phyloP scores from a whole-genome alignment of 1,140 invertebrate genomes.

The Antheraea pernyi region DNA sequence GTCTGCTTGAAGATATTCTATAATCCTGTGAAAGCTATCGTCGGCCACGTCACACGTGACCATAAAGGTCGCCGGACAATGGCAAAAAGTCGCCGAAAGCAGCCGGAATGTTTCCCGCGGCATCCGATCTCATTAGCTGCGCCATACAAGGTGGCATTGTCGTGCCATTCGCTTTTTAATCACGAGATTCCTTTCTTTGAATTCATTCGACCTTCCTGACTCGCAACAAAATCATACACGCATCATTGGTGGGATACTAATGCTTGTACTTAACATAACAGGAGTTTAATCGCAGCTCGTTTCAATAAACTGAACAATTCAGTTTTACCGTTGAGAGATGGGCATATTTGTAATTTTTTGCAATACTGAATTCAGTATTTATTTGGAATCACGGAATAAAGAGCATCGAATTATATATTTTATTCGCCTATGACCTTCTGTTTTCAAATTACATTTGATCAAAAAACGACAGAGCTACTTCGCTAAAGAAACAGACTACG shows the following conservation, averaged over 20 bases:
- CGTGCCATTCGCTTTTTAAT: conserved; percentile 2
- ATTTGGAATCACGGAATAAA: too few relatives aligned
- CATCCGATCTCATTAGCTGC: conserved; percentile 12
- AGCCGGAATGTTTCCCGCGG: conserved; percentile 5
- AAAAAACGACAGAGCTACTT: too few relatives aligned
- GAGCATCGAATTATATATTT: too few relatives aligned
- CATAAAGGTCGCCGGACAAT: conserved; percentile 14
- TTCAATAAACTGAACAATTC: too few relatives aligned
- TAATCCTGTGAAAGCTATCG: not conserved
- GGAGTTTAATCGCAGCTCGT: too few relatives aligned
- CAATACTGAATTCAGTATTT: too few relatives aligned
- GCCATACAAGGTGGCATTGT: conserved; percentile 11
- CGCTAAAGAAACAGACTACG: too few relatives aligned
- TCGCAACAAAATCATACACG: not conserved
- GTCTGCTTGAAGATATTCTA: not conserved
- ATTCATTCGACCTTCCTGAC: conserved; percentile 1
- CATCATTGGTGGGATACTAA: not conserved
- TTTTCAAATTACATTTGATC: too few relatives aligned
- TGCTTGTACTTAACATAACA: not conserved
- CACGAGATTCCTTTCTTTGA: not conserved
- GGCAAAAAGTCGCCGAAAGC: conserved; percentile 13
- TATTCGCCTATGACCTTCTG: too few relatives aligned
- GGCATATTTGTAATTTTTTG: too few relatives aligned
- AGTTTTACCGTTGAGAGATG: too few relatives aligned
- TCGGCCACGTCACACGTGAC: not conserved